Percentiles rank a stretch among this genome's conserved stretches.
Conservation (phyloP, 2,888 invertebrate species). For the Mantis religiosa region DNA sequence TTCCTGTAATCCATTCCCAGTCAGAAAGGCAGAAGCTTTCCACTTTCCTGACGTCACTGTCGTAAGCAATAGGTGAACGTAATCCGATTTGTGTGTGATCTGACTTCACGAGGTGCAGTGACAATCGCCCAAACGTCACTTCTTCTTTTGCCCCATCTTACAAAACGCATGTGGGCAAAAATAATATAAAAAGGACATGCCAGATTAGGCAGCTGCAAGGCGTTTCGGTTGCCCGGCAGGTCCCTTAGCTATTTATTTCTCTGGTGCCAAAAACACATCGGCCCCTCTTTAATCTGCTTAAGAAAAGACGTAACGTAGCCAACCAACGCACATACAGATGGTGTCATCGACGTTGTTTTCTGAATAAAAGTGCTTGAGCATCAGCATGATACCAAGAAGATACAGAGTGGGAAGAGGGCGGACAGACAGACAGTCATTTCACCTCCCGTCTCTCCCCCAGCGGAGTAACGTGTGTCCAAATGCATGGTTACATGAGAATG, state of each 20-base stretch:
- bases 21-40: no score
- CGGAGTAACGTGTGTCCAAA: conserved; percentile 8
- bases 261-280: not conserved
- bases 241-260: not conserved
- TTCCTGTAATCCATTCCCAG: no score
- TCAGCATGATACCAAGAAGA: not conserved
- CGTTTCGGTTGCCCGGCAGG: not conserved
- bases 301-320: not conserved
- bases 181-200: not conserved
- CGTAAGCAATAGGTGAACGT: not conserved
- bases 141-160: not conserved
- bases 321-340: not conserved
- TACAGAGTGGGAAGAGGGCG: not conserved
- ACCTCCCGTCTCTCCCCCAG: not conserved
- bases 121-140: not conserved
- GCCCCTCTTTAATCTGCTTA: not conserved
- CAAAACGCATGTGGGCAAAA: not conserved
- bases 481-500: conserved; percentile 17
- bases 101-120: not conserved
- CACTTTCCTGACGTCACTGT: not conserved
- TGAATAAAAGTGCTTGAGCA: not conserved
- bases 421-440: not conserved
- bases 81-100: not conserved
- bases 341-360: not conserved
- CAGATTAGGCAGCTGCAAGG: not conserved